Base-by-base conservation (phyloP, 2,888 invertebrate species). In the Steinernema carpocapsae region DNA sequence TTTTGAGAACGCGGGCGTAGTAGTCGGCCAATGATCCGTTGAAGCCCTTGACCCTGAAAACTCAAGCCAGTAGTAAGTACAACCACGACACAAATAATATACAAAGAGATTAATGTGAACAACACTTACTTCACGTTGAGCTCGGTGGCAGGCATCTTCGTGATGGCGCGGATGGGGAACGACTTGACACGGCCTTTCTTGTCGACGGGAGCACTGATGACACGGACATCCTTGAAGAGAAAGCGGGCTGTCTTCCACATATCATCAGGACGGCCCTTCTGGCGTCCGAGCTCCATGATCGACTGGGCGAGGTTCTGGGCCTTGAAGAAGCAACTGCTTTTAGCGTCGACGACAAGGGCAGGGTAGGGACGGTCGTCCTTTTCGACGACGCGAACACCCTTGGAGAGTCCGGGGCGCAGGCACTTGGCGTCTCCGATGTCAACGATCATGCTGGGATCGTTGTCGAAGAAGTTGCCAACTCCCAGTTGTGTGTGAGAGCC, bases 351-450 rank as follows among this genome's bases (percentile, higher is more conserved):
- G 32, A 78, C 79, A 14, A 78, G 51, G 17, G 74, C 72, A 0
- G 78, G 74, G 17, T 24, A 32, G 4, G 76, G 64, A 1, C 59
- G 51, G 7, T 64, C 71, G 19, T 74, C 64, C n/a, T 79, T 71
- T 24, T 56, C 71, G n/a, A 73, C 75, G 22, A 78, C 46, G 1
- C 78, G 78, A 12, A 78, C 79, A 14, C 78, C 78, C 32, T 78
- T 78, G 0, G 72, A 70, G 10, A 78, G 43, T n/a, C 75, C 74
- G 42, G 56, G 64, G 32, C 78, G 77, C 24, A 78, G 22, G 14
- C 45, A 32, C 45, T 74, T 75, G 10, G 73, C 77, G 3, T 76
- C 73, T 26, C 72, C 77, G 22, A 70, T 71, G n/a, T 72, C 19
- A n/a, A 29, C 14, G 14, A 26, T 26, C 6, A 56, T 4, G 6